A percentile compares a stretch with the other conserved stretches of the same genome.
Conservation (phyloP, 2,888 invertebrate species). For the Acrocyrtus sp. region DNA sequence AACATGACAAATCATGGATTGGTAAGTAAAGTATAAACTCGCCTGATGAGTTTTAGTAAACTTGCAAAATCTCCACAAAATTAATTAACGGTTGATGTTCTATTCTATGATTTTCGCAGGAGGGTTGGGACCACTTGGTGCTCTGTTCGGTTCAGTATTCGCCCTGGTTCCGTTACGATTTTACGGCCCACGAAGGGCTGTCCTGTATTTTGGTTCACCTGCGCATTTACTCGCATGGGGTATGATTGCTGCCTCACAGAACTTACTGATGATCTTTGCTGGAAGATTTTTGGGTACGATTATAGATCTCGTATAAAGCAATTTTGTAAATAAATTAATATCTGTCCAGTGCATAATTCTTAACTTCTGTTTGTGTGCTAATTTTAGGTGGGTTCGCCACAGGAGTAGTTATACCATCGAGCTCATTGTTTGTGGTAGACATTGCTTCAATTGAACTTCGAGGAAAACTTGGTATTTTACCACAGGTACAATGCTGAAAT, state of each 20-base stretch:
- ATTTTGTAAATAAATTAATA: too few species aligned
- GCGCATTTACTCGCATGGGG: conserved; percentile 45
- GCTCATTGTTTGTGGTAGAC: conserved; percentile 57
- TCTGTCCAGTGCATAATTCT: too few species aligned
- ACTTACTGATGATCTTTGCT: conserved; percentile 41
- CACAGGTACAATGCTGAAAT: conserved; percentile 58
- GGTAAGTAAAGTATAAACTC: conserved; percentile 44
- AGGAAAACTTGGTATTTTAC: conserved; percentile 55
- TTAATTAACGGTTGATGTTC: not conserved
- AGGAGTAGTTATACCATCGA: conserved; percentile 55
- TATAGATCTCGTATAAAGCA: too few species aligned
- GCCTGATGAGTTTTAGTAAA: not conserved
- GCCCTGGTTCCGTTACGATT: conserved; percentile 41
- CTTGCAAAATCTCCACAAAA: not conserved
- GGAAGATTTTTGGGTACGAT: conserved; percentile 57
- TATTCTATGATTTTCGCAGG: conserved; percentile 32
- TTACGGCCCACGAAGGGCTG: conserved; percentile 49
- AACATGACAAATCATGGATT: conserved; percentile 60
- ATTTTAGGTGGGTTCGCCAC: conserved; percentile 54
- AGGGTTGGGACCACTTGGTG: conserved; percentile 56
- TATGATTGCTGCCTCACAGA: conserved; percentile 45
- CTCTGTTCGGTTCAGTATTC: conserved; percentile 53
- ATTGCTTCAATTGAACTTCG: conserved; percentile 42
- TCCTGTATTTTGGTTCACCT: conserved; percentile 51
- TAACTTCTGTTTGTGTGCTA: too few species aligned